Evolutionary conservation across 2,888 invertebrate genomes (phyloP), one percentile per base, ranked within the genome.

Genomic region (Cerastis rubricosa): DNA sequence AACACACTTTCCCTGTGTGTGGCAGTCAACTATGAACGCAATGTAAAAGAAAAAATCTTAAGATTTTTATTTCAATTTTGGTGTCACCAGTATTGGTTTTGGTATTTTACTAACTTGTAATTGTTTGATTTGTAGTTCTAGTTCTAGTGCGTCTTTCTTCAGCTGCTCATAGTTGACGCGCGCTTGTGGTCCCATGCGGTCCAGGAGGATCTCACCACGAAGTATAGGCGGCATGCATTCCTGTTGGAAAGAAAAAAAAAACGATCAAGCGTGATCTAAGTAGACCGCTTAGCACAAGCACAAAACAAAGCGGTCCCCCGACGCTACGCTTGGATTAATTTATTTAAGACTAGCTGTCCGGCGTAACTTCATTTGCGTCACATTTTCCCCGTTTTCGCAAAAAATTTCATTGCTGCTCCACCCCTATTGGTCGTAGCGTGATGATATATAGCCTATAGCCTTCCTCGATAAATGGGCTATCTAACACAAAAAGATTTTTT

Each of bases 91-190:
- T 4, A 35, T 35, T 25, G 40, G 6, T 40, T 63, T 12, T 40
- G 45, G 43, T 43, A 22, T 43, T 65, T 40, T 74, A 80, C 76
- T 83, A 73, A 97, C 97, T 97, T 97, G 97, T 86, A 98, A 97
- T 93, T 99, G 98, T 92, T 98, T 98, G 90, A 99, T 99, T 96
- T 99, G 98, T 80, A 98, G 96, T 91, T 99, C 99, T 82, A 99
- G 97, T 90, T 98, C 98, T 83, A 97, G 97, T 19, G 98, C 98
- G 93, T 99, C 99, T 90, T 98, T 98, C 91, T 98, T 97, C 71
- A 99, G 97, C 74, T 98, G 97, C 81, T 98, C 98, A 93, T 98
- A 97, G 89, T 98, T 97, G 71, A 98, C 97, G 80, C 98, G 97
- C 75, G 98, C 97, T 90, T 98, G 98, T 74, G 96, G 88, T 1